Conservation (phyloP, 2,888 invertebrate genomes). For the Masnerella sp. region DNA sequence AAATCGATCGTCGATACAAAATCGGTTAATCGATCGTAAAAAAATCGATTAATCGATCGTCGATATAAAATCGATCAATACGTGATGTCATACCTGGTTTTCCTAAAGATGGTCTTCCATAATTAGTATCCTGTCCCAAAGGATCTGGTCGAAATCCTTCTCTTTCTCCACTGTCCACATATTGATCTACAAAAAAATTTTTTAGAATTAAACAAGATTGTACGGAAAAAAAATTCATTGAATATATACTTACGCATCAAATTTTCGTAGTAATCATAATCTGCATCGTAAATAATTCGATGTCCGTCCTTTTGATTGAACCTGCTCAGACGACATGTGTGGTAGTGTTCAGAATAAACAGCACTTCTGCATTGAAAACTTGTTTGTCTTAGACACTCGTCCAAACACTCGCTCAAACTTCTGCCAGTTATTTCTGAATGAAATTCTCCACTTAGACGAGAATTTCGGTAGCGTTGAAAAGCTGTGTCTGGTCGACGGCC, state of each 20-base stretch:
- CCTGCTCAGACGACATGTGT: constrained; percentile 90
- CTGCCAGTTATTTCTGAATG: constrained; percentile 93
- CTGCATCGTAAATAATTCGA: constrained; percentile 92
- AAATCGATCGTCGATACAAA: too few species aligned
- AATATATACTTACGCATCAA: constrained; percentile 88
- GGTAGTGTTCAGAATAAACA: constrained; percentile 91
- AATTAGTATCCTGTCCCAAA: constrained; percentile 78
- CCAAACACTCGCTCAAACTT: constrained; percentile 92
- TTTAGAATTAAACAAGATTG: too few species aligned
- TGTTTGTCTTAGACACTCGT: constrained; percentile 92
- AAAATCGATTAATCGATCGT: too few species aligned
- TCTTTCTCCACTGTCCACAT: constrained; percentile 73
- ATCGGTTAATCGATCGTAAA: too few species aligned
- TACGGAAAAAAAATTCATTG: background rate
- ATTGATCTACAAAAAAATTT: constrained; percentile 43
- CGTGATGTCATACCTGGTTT: constrained; percentile 75
- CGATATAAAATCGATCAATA: background rate
- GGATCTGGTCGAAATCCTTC: constrained; percentile 77
- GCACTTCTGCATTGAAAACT: constrained; percentile 94
- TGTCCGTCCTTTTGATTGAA: constrained; percentile 93
- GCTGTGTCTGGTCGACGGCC: constrained; percentile 92
- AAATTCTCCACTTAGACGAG: constrained; percentile 91
- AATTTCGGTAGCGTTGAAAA: constrained; percentile 91
- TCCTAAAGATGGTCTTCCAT: constrained; percentile 77
- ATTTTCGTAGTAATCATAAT: constrained; percentile 96